phyloP scores from a whole-genome alignment of 2,113 vertebrate species.

The Chloropsis cyanopogon region DNA sequence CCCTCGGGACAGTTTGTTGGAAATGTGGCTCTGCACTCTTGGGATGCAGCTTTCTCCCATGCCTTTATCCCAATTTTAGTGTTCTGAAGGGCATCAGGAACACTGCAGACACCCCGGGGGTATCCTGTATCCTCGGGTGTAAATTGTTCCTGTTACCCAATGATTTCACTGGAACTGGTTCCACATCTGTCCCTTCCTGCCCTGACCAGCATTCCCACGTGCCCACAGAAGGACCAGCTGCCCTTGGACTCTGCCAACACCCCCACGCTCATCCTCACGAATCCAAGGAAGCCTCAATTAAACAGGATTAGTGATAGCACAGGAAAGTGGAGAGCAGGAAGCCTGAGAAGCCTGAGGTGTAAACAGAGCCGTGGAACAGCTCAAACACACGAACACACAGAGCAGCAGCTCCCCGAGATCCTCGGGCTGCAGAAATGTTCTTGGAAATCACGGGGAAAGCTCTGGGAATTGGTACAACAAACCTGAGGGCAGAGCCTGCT shows the following conservation, averaged over 20 bases:
- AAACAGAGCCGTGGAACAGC: not conserved
- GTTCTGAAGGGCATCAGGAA: not conserved
- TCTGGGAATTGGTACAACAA: not conserved
- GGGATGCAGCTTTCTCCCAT: not conserved
- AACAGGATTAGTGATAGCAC: not conserved
- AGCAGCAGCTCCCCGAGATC: not conserved
- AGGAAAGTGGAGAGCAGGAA: not conserved
- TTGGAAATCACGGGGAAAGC: not conserved
- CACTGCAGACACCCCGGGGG: not conserved
- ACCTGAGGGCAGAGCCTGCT: not conserved
- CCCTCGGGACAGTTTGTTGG: not conserved
- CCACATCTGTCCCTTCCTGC: not conserved
- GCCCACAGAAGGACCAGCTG: not conserved
- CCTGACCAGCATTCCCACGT: not conserved
- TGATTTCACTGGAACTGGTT: not conserved
- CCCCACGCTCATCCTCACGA: not conserved
- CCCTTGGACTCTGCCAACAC: not conserved
- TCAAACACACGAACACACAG: not conserved
- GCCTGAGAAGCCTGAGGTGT: not conserved
- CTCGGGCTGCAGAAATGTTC: not conserved
- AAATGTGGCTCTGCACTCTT: not conserved
- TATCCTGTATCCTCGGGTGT: not conserved
- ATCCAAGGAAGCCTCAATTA: not conserved
- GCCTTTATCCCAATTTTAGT: accelerated
- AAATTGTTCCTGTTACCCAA: not conserved